Evolutionary conservation across 92 coral and sea anemone genomes (phyloP), one percentile per base, ranked within the genome.

Genomic region (Porites divaricata): DNA sequence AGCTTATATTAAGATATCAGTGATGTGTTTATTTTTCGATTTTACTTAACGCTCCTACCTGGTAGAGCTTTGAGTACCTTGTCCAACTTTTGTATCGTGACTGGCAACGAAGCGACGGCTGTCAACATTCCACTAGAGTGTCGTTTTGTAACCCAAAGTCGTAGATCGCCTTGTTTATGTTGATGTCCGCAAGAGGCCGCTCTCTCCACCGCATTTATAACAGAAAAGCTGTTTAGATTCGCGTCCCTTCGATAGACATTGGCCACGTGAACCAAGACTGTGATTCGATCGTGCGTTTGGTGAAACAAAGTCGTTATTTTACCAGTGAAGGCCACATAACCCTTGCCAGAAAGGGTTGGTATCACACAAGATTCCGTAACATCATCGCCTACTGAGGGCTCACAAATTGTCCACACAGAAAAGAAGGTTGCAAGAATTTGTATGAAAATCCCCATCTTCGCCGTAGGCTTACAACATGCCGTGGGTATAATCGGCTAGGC

Each of bases 111-210:
- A 14, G 93, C 92, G 17, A 65, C 75, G 14, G 86, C 91, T 28
- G 90, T 92, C 57, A 94, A 75, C 73, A 72, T 59, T n/a, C 98
- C 95, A 67, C 91, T 92, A 8, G 92, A 70, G 21, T 94, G 95
- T 65, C 98, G 92, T 81, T 89, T 87, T 50, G 88, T 91, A 14
- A 97, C 84, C 98, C 98, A 97, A 19, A 97, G 74, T 77, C 97
- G 73, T 58, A 80, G 54, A 70, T 97, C 98, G 9, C 98, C 98
- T 49, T 91, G 80, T 74, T 86, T 82, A 63, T 92, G 97, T 49
- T 69, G 88, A 80, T 92, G 93, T 1, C 98, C 95, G 68, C 99
- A 97, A 52, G 95, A 87, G 13, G 79, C 54, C 13, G 98, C 93
- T 51, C 81, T 71, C 52, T 92, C 93, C 2, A 94, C 68, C 13